Evolutionary conservation across 2,113 vertebrate genomes (phyloP).

Genomic region (Amblyopsis rosae): DNA sequence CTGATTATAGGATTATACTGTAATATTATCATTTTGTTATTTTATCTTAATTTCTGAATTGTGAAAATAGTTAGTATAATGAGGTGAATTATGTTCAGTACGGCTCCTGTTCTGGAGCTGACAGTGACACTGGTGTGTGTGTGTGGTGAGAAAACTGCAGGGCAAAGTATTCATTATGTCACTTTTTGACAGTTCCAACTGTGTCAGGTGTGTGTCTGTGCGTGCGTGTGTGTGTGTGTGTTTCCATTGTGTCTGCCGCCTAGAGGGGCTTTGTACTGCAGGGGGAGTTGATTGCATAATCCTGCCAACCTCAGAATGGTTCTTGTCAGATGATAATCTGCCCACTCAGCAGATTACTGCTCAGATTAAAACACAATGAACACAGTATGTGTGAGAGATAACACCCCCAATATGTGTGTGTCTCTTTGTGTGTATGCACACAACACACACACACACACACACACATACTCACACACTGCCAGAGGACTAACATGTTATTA

Average conservation of each 20-base stretch:
- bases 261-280: slow-evolving; percentile 34
- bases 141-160: background rate
- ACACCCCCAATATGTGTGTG: slow-evolving; percentile 28
- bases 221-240: slow-evolving; percentile 12
- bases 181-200: background rate
- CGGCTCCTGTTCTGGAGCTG: too few relatives aligned
- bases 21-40: background rate
- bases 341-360: slow-evolving; percentile 61
- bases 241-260: slow-evolving; percentile 42
- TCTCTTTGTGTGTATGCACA: slow-evolving; percentile 7
- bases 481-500: slow-evolving; percentile 56
- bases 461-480: slow-evolving; percentile 42
- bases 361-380: slow-evolving; percentile 63
- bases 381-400: slow-evolving; percentile 48
- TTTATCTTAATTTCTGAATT: too few relatives aligned
- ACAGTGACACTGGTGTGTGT: background rate
- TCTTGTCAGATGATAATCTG: slow-evolving; percentile 64
- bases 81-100: too few relatives aligned
- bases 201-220: slow-evolving; percentile 7
- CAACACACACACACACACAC: background rate
- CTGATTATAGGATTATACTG: background rate
- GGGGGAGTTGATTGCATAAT: slow-evolving; percentile 57
- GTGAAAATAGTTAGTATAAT: too few relatives aligned
- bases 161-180: slow-evolving; percentile 14
- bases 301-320: slow-evolving; percentile 46